Percentiles rank a stretch among this genome's conserved stretches.
phyloP scores from a whole-genome alignment of 1,140 invertebrate genomes.

The Philopotamus ludificatus region DNA sequence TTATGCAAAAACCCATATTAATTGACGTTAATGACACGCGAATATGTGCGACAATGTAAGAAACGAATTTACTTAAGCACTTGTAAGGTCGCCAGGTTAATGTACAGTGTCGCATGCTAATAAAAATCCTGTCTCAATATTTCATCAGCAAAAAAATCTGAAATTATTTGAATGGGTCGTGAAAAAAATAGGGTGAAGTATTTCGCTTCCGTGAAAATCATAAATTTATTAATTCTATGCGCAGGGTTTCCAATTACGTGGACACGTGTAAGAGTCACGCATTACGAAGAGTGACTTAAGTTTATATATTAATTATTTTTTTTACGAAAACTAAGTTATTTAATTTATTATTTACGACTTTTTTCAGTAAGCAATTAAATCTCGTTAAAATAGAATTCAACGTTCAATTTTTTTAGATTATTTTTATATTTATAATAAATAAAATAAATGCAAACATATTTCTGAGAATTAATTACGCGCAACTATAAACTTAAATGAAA shows the following conservation, averaged over 20 bases:
- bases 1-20: too few species aligned
- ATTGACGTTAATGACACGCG: too few species aligned
- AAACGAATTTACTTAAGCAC: neutral
- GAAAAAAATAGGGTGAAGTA: neutral
- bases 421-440: too few species aligned
- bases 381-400: neutral
- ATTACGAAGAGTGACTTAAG: neutral
- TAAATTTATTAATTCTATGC: constrained; percentile 11
- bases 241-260: constrained; percentile 23
- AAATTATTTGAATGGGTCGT: neutral
- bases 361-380: neutral
- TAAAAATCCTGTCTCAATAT: constrained; percentile 18
- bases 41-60: too few species aligned
- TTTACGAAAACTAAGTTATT: neutral
- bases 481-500: too few species aligned
- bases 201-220: constrained; percentile 5
- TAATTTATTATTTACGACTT: neutral
- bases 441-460: too few species aligned
- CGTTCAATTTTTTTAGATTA: neutral
- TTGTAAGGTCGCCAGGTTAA: neutral
- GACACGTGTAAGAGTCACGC: neutral
- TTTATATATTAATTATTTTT: neutral
- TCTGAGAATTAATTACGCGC: too few species aligned
- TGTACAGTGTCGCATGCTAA: neutral
- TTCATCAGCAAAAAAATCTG: constrained; percentile 9